Base-by-base conservation (phyloP, 2,113 vertebrate species). In the Hippocampus mohnikei region DNA sequence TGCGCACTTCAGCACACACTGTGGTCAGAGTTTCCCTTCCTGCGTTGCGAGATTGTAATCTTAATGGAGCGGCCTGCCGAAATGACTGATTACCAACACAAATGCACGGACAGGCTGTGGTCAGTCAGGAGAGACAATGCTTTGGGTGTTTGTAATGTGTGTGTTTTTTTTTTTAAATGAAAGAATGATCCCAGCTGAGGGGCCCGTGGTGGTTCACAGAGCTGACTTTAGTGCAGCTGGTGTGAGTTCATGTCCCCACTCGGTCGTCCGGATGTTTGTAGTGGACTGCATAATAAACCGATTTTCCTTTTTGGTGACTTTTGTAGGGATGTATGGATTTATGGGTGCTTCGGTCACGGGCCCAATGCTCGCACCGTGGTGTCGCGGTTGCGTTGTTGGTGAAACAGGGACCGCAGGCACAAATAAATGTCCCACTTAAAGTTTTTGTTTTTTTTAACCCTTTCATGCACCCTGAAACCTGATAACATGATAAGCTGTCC, bases 61-160 rank as follows among this genome's bases (percentile, higher is more conserved):
- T 90, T 89, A 89, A 91, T 90, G 85, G 85, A 81, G 83, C 85
- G 91, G 91, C 88, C 85, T 88, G 81, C 76, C 74, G 88, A 88
- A 92, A 92, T 91, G 85, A 91, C 84, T 89, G 86, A 92, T 88
- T 86, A 85, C 66, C 74, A 87, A 88, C 59, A 87, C 89, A 90
- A 91, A 89, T 86, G 89, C 91, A 90, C 89, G 90, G 78, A 77
- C 81, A 69, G 71, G 73, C 81, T 78, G 75, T 69, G 76, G 79
- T 77, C 68, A 59, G 74, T 82, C 78, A 70, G 60, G 70, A 66
- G 80, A 66, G 40, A 68, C 66, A 56, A 15, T 64, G 40, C 73
- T 46, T 44, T 72, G 60, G 73, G 72, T 75, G 73, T 68, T 53
- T 78, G 66, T 58, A 5, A 46, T 61, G 62, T 65, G 62, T 62